These are phyloP conservation scores for Propithecus perrieri DNA, from an alignment of 2,797 vertebrate genomes.

Conservation along the genomic window DNA sequence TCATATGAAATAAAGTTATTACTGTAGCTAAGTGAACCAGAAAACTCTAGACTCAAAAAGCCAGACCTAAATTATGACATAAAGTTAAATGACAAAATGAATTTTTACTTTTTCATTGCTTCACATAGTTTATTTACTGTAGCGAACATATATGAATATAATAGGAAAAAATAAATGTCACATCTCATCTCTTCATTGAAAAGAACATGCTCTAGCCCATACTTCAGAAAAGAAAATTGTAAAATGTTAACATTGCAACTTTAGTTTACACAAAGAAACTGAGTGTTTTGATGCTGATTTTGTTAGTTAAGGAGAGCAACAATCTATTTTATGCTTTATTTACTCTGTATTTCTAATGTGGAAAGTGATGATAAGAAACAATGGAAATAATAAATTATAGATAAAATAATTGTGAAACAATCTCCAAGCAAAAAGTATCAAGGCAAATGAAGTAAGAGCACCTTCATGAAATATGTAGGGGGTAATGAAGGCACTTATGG, in stretches of 20 bases:
- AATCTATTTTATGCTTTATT: neutral
- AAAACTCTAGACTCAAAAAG: neutral
- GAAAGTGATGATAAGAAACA: neutral
- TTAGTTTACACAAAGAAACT: neutral
- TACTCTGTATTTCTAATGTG: neutral
- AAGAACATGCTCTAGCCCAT: neutral
- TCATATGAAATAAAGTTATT: constrained; percentile 23
- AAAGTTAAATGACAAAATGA: neutral
- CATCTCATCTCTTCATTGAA: neutral
- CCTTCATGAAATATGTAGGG: neutral
- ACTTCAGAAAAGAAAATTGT: neutral
- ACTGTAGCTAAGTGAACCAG: neutral
- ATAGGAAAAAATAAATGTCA: neutral
- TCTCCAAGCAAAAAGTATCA: neutral
- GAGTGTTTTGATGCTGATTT: neutral
- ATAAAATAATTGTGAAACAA: neutral
- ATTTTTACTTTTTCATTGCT: neutral
- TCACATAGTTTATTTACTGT: constrained; percentile 2
- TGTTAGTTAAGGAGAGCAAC: neutral
- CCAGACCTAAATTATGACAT: constrained; percentile 11
- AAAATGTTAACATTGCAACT: neutral
- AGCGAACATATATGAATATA: neutral
- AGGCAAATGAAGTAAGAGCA: neutral
- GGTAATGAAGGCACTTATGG: neutral
- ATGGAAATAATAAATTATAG: neutral